Conservation (phyloP, 1,140 invertebrate species). For the Heliothis subflexa region DNA sequence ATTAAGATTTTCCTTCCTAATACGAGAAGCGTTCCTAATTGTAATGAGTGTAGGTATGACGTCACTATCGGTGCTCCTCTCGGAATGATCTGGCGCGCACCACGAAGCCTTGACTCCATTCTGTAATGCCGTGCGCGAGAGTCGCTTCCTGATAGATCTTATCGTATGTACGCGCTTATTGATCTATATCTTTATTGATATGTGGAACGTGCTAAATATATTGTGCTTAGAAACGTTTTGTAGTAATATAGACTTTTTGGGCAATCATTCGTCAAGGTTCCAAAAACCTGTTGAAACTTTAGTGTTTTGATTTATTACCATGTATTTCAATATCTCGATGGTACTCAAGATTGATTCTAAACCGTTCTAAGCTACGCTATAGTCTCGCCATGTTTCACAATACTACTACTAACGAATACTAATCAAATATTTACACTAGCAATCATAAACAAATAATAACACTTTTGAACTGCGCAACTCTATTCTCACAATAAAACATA, state of each 20-base stretch:
- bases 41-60: neutral
- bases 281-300: neutral
- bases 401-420: conserved; percentile 25
- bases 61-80: conserved; percentile 12
- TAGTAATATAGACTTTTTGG: neutral
- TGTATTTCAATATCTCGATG: neutral
- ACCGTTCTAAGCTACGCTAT: neutral
- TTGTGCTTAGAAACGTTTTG: no score
- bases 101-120: conserved; percentile 33
- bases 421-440: conserved; percentile 21
- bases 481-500: neutral
- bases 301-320: neutral
- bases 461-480: conserved; percentile 4
- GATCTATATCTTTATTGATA: conserved; percentile 26
- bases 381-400: conserved; percentile 18
- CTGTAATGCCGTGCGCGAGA: conserved; percentile 34
- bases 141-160: conserved; percentile 33
- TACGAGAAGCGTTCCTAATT: neutral
- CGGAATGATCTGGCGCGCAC: conserved; percentile 30
- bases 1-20: neutral
- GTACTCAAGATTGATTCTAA: neutral
- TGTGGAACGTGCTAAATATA: neutral
- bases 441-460: conserved; percentile 12
- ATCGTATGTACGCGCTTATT: conserved; percentile 35
- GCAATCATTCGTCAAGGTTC: neutral